Evolutionary conservation across 2,888 invertebrate genomes (phyloP).

Genomic region (Gastracanthus pulcherrimus): DNA sequence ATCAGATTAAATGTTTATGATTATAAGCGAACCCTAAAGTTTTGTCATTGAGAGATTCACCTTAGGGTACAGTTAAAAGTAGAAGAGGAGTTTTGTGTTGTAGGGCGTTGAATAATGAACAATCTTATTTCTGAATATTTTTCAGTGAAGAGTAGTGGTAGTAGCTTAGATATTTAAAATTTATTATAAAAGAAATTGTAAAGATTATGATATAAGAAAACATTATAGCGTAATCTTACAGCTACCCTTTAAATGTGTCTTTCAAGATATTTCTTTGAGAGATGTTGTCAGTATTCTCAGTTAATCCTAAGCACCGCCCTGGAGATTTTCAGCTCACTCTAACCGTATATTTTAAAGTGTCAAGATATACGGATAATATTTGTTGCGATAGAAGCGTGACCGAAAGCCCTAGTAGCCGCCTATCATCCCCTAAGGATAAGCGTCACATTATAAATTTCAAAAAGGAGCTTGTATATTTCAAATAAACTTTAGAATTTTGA

Average conservation of each 20-base stretch:
- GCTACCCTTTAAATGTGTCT: too few species aligned
- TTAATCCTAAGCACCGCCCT: not conserved
- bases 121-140: too few species aligned
- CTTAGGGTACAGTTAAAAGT: too few species aligned
- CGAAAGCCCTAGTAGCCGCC: not conserved
- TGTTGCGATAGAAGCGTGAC: not conserved
- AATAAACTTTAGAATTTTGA: not conserved
- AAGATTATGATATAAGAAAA: too few species aligned
- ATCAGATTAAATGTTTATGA: not conserved
- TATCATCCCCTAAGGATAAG: not conserved
- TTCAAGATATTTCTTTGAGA: not conserved
- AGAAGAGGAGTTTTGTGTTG: too few species aligned
- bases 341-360: not conserved
- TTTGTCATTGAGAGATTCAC: too few species aligned
- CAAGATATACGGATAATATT: not conserved
- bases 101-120: too few species aligned
- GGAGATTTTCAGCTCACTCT: not conserved
- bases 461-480: not conserved
- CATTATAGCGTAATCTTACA: too few species aligned
- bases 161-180: too few species aligned
- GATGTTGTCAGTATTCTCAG: not conserved
- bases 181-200: too few species aligned
- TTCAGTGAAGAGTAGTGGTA: too few species aligned
- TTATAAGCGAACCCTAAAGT: too few species aligned
- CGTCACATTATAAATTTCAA: not conserved